Conservation (phyloP, 2,888 invertebrate species). For the Aelia acuminata region DNA sequence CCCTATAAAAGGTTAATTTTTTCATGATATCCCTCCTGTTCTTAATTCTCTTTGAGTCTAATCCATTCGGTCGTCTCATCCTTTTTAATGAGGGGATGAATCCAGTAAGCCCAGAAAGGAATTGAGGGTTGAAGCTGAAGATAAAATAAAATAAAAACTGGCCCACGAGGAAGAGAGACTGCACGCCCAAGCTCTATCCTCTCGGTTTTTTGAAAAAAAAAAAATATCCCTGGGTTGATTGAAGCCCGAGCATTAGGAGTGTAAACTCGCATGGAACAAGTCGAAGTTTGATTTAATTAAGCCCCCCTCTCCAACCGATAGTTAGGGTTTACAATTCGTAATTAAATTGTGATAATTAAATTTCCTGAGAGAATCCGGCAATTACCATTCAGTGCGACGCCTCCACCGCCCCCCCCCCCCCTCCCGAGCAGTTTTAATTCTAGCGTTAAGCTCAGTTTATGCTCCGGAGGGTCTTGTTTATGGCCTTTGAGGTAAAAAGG, state of each 20-base stretch:
- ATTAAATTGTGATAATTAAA: slow-evolving; percentile 48
- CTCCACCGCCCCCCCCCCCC: not conserved
- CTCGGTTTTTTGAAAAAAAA: not conserved
- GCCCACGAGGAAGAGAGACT: not conserved
- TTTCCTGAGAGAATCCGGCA: not conserved
- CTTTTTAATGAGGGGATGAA: not conserved
- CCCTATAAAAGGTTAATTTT: not conserved
- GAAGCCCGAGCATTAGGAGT: not conserved
- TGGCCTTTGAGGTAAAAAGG: slow-evolving; percentile 46
- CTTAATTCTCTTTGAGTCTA: not conserved
- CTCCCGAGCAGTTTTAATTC: slow-evolving; percentile 27
- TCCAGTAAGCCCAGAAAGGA: not conserved
- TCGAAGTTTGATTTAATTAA: slow-evolving; percentile 22
- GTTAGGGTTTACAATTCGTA: not conserved
- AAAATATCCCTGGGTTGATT: not conserved
- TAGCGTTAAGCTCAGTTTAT: slow-evolving; percentile 45
- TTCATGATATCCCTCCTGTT: not conserved
- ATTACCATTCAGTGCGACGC: slow-evolving; percentile 32
- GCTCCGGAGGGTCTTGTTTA: slow-evolving; percentile 25
- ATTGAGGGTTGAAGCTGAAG: not conserved
- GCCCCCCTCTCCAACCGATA: slow-evolving; percentile 5
- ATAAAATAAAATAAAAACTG: not conserved
- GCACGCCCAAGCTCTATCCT: not conserved
- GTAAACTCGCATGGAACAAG: slow-evolving; percentile 24
- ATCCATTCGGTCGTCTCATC: not conserved